Evolutionary conservation across 1,140 invertebrate species (phyloP), one percentile per base, ranked within the genome.

Genomic region (Olivierus martensii): DNA sequence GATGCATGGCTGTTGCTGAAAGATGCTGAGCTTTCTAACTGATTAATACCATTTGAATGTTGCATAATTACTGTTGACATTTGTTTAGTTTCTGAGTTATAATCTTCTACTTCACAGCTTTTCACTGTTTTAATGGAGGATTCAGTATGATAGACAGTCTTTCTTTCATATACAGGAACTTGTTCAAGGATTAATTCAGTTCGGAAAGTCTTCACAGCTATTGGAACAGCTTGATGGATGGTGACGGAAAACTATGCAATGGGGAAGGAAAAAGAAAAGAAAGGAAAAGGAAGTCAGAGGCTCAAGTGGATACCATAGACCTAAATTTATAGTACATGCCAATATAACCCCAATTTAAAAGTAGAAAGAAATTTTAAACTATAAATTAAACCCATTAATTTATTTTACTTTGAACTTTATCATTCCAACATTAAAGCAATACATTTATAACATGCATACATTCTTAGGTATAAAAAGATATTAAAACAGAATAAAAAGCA

Each of bases 201-300:
- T 58, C 81, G 76, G 75, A 83, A 85, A 17, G 81, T 84, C 60
- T 77, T 73, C 52, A 82, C 75, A 52, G 79, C 79, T 58, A 77
- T 75, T 60, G 81, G 80, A 67, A 45, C 46, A 34, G 50, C 58
- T 54, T 53, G 46, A 51, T 57, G 51, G 42, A 59, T 41, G 49
- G 46, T 43, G 52, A 57, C 48, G 50, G 52, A 57, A 52, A 55
- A 57, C 46, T 53, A 49, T 51, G 46, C 21, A 47, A 28, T 2
- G 28, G 28, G 50, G 34, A 46, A 36, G 42, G 34, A 39, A 41
- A 51, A 51, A 56, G 36, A 22, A 38, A 38, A 52, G 49, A 39
- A 59, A 51, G 46, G 7, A 46, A 38, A 54, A 51, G 46, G 15
- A 54, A 57, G 45, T 49, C 36, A 54, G 46, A 51, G 53, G 41